Evolutionary conservation across 2,113 vertebrate genomes (phyloP).

Genomic region (Rallus limicola): DNA sequence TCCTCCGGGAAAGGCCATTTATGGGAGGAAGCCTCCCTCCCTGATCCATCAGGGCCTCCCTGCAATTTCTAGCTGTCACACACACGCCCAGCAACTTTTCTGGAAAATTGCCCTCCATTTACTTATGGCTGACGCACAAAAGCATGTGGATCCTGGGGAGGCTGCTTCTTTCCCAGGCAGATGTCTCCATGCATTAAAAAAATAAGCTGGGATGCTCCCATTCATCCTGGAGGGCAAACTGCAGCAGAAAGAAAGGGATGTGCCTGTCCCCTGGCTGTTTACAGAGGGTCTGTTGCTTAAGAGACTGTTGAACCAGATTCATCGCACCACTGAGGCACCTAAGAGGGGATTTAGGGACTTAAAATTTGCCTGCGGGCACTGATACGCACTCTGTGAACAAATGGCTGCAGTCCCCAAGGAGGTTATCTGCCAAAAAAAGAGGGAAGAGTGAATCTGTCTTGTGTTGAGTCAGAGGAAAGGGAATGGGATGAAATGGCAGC

Average conservation of each 20-base stretch:
- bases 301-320: not conserved
- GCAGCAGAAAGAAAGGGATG: not conserved
- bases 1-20: not conserved
- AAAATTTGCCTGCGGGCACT: not conserved
- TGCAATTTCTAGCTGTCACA: not conserved
- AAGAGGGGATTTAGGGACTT: slow-evolving; percentile 25
- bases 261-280: not conserved
- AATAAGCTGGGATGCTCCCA: not conserved
- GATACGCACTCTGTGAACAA: not conserved
- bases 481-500: not conserved
- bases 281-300: not conserved
- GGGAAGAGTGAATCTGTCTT: not conserved
- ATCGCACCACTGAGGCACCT: not conserved
- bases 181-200: slow-evolving; percentile 7
- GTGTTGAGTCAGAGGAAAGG: not conserved
- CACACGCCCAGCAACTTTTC: not conserved
- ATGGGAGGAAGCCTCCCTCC: not conserved
- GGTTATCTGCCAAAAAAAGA: not conserved
- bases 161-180: not conserved
- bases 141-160: not conserved
- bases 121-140: not conserved
- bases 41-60: not conserved
- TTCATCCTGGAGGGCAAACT: not conserved
- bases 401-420: not conserved
- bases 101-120: not conserved